Evolutionary conservation across 2,113 vertebrate genomes (phyloP), one percentile per base, ranked within the genome.

Genomic region (Puma concolor): DNA sequence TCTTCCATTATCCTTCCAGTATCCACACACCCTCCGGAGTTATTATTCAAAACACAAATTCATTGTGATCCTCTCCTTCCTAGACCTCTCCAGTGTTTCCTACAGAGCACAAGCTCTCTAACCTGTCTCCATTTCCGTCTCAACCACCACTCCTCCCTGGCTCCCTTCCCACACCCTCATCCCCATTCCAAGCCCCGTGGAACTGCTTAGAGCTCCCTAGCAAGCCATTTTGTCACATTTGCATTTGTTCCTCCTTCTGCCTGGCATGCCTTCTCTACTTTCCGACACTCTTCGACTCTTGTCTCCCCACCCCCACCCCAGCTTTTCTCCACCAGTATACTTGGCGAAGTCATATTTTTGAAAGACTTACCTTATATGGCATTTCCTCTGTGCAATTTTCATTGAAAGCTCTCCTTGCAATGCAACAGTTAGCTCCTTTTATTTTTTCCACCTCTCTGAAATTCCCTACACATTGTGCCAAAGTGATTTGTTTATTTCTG

Each of bases 161-260:
- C 91, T 87, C 36, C 29, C 36, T 84, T 66, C 74, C 44, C 66
- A 7, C 17, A 4, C 38, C 80, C 64, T 64, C 5, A 3, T 41
- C 63, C 66, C 15, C 33, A 76, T 88, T 57, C 60, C 93, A 79
- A 71, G 66, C 57, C 67, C 21, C 7, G 1, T 6, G 29, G 77
- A 81, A 66, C 27, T 0, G 67, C 63, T 7, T 14, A 67, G 52
- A 48, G 44, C 48, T 71, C 57, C 88, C 57, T 36, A 60, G 87
- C 29, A 80, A 52, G 21, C 12, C 27, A 72, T 77, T 96, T 83
- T 96, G 85, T 96, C 57, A 44, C 66, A 38, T 86, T 95, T 91
- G 71, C 83, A 67, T 91, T 69, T 93, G 64, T 50, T 91, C 60
- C 52, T 71, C 88, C 86, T 87, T 90, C 91, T 95, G 77, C 69